Conservation (phyloP, 2,797 vertebrate genomes). For the Buceros bicornis region DNA sequence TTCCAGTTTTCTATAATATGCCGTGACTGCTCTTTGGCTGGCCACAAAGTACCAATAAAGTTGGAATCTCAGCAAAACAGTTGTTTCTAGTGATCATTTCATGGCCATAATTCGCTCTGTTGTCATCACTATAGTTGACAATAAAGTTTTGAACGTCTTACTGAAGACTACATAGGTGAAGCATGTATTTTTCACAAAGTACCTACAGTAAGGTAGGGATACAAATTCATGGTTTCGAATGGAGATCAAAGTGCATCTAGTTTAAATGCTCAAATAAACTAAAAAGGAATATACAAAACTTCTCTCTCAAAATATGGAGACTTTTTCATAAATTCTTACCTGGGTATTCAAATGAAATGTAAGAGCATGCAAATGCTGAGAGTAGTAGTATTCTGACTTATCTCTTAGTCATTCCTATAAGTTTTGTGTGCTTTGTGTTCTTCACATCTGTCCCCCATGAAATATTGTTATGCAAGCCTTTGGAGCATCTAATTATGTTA, state of each 20-base stretch:
- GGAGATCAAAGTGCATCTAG: fast-evolving
- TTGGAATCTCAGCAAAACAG: background rate
- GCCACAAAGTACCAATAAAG: background rate
- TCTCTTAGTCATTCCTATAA: background rate
- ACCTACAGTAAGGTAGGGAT: background rate
- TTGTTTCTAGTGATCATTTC: background rate
- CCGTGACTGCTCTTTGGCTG: background rate
- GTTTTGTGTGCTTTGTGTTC: background rate
- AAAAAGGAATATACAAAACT: background rate
- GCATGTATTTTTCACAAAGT: fast-evolving
- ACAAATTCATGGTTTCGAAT: background rate
- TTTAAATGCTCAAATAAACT: background rate
- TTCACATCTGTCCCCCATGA: background rate
- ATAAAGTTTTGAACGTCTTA: background rate
- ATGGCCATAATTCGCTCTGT: background rate
- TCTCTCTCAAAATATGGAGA: background rate
- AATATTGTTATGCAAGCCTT: background rate
- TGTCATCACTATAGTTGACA: background rate
- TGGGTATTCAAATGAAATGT: background rate
- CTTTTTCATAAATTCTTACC: background rate
- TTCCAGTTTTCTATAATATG: background rate
- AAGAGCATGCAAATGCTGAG: background rate
- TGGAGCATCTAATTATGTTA: background rate
- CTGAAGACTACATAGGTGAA: background rate
- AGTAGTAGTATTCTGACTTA: background rate